Percentiles rank a stretch among this genome's conserved stretches.
Conservation (phyloP, 2,797 vertebrate species). For the Rhynchonycteris naso region DNA sequence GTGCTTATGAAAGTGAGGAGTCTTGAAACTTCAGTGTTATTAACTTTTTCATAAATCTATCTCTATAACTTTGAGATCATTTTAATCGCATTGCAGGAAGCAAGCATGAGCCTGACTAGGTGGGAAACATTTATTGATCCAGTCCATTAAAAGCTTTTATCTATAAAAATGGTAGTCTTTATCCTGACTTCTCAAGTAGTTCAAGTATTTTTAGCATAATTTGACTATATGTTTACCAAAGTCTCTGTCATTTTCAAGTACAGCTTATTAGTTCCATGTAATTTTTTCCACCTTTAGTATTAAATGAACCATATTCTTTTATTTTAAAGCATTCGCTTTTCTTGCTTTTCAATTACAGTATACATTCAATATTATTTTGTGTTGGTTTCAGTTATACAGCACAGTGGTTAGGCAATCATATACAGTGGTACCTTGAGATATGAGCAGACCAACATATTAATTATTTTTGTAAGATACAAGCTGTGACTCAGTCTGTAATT, state of each 20-base stretch:
- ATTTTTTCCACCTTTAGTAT: not conserved
- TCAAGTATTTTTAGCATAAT: constrained; percentile 37
- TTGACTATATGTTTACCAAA: not conserved
- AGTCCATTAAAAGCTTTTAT: constrained; percentile 26
- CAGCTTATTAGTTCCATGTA: constrained; percentile 26
- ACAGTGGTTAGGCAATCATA: not conserved
- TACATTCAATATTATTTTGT: not conserved
- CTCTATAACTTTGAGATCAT: not conserved
- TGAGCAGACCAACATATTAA: too few species aligned
- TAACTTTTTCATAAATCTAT: not conserved
- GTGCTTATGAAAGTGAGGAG: not conserved
- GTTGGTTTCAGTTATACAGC: not conserved
- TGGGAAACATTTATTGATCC: not conserved
- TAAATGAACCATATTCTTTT: constrained; percentile 14
- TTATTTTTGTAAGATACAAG: too few species aligned
- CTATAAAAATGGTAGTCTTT: not conserved
- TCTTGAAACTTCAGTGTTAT: not conserved
- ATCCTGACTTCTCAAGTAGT: constrained; percentile 9
- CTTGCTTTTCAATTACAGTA: not conserved
- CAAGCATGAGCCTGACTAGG: not conserved
- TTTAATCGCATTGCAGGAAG: not conserved
- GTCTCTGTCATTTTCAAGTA: not conserved
- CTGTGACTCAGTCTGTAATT: too few species aligned
- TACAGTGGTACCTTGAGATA: too few species aligned
- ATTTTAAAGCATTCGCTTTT: not conserved